These are phyloP conservation scores for Lucilia cuprina DNA, from an alignment of 1,140 invertebrate species.

Conservation along the genomic window DNA sequence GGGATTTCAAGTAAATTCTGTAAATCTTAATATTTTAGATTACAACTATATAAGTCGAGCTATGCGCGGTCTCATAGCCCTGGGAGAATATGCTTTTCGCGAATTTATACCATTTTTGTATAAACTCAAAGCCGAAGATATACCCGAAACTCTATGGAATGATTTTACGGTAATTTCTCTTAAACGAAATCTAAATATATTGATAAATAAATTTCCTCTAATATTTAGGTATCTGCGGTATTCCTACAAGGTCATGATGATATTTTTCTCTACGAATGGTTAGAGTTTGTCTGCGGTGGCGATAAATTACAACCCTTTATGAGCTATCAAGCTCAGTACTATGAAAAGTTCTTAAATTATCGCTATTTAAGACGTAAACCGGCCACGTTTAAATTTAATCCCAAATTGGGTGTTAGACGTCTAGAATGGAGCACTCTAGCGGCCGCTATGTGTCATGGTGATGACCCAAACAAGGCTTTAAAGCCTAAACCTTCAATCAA, in stretches of 20 bases:
- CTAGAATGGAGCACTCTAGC: conserved; percentile 56
- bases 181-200: background rate
- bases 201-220: background rate
- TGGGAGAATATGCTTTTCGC: conserved; percentile 59
- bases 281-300: conserved; percentile 54
- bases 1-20: background rate
- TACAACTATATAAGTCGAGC: conserved; percentile 54
- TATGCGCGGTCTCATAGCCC: conserved; percentile 50
- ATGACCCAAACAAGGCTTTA: conserved; percentile 55
- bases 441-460: conserved; percentile 60
- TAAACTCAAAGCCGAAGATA: conserved; percentile 46
- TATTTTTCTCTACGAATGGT: conserved; percentile 59
- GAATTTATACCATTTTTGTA: conserved; percentile 60
- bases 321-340: conserved; percentile 47
- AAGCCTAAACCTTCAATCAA: conserved; percentile 50
- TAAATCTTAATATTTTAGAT: conserved; percentile 38
- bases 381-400: conserved; percentile 44
- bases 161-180: conserved; percentile 45
- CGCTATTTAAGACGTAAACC: background rate
- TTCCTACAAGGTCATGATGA: conserved; percentile 53
- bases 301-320: conserved; percentile 55
- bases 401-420: conserved; percentile 53
- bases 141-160: conserved; percentile 50
- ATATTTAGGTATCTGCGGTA: conserved; percentile 46
- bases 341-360: conserved; percentile 32